phyloP scores from a whole-genome alignment of 2,797 vertebrate species.

The Amphiprion clarkii region DNA sequence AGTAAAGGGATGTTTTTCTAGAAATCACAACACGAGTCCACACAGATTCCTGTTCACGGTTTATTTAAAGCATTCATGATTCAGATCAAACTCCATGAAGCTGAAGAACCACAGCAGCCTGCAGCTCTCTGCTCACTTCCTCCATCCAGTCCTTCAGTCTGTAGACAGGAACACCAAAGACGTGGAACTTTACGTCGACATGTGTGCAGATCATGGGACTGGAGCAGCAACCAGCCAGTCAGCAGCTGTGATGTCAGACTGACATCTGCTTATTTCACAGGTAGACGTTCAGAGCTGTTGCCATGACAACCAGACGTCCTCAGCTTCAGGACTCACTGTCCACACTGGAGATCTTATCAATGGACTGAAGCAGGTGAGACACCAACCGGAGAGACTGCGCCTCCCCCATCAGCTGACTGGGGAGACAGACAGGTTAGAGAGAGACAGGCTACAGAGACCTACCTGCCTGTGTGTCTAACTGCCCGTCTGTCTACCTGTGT shows the following conservation, averaged over 20 bases:
- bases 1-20: too few species aligned
- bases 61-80: too few species aligned
- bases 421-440: slow-evolving; percentile 1
- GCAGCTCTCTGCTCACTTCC: too few species aligned
- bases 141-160: too few species aligned
- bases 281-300: background rate
- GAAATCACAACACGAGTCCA: too few species aligned
- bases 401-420: slow-evolving; percentile 86
- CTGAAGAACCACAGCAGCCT: too few species aligned
- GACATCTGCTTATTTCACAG: background rate
- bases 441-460: background rate
- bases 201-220: too few species aligned
- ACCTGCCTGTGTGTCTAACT: background rate
- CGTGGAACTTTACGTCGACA: too few species aligned
- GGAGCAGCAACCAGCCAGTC: slow-evolving; percentile 1
- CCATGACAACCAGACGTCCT: background rate
- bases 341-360: slow-evolving; percentile 84
- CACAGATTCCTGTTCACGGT: too few species aligned
- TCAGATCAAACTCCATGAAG: too few species aligned
- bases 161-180: too few species aligned
- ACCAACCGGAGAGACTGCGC: slow-evolving; percentile 84
- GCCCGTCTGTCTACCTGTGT: background rate
- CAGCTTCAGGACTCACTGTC: slow-evolving; percentile 49
- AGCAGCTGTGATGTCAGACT: slow-evolving; percentile 25
- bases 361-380: slow-evolving; percentile 90